phyloP scores from a whole-genome alignment of 2,888 invertebrate genomes.

The Argyresthia goedartella region DNA sequence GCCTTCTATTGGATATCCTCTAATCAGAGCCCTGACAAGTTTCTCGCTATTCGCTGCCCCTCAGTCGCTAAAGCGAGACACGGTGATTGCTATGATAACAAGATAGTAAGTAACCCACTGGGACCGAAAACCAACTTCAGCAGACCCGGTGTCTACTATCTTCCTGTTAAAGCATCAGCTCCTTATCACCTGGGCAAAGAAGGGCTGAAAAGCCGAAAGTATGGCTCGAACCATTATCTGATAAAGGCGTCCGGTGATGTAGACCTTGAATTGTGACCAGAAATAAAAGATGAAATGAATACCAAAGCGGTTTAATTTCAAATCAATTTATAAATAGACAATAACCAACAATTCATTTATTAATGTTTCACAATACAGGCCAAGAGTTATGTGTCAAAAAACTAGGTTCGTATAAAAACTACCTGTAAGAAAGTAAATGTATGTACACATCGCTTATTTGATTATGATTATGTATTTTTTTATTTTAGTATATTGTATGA shows the following conservation, averaged over 20 bases:
- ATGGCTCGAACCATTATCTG: slow-evolving; percentile 35
- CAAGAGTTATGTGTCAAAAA: slow-evolving; percentile 12
- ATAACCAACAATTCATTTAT: slow-evolving; percentile 28
- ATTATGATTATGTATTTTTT: too few relatives aligned
- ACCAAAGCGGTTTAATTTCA: slow-evolving; percentile 27
- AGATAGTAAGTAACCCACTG: slow-evolving; percentile 28
- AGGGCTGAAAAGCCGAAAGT: slow-evolving; percentile 29
- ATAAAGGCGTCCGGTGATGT: slow-evolving; percentile 34
- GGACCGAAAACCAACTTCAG: slow-evolving; percentile 48
- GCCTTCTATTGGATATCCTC: slow-evolving; percentile 42
- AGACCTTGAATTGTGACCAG: slow-evolving; percentile 25
- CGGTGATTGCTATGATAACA: slow-evolving; percentile 37
- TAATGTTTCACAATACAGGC: slow-evolving; percentile 8
- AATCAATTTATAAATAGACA: slow-evolving; percentile 31
- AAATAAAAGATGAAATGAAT: background rate
- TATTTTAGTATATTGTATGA: slow-evolving; percentile 22
- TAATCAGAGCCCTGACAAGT: slow-evolving; percentile 31
- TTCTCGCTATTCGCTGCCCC: slow-evolving; percentile 38
- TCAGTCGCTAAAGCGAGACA: slow-evolving; percentile 33
- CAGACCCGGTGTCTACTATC: slow-evolving; percentile 44
- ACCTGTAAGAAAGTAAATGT: slow-evolving; percentile 24
- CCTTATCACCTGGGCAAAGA: slow-evolving; percentile 42
- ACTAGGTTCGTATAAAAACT: slow-evolving; percentile 37
- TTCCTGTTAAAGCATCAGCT: slow-evolving; percentile 32
- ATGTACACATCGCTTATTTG: slow-evolving; percentile 25